phyloP scores from a whole-genome alignment of 2,113 vertebrate species.

The Circaetus gallicus region DNA sequence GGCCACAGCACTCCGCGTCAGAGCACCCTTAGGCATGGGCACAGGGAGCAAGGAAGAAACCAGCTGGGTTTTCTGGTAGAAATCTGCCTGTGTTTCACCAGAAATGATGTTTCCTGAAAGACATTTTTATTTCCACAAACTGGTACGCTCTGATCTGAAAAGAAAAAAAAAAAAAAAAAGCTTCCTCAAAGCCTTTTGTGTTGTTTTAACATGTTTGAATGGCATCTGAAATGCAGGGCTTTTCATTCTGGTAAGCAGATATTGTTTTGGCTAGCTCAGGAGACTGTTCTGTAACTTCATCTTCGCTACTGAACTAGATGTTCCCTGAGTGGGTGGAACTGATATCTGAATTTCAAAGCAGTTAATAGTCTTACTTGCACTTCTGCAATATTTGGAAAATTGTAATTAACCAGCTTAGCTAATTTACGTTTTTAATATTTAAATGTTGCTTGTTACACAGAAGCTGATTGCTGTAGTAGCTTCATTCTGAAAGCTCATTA shows the following conservation, averaged over 20 bases:
- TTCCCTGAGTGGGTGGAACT: slow-evolving; percentile 56
- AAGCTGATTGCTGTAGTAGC: slow-evolving; percentile 62
- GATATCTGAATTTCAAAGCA: slow-evolving; percentile 67
- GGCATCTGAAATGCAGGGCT: not conserved
- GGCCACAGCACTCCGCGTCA: no score
- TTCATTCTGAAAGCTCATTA: slow-evolving; percentile 65
- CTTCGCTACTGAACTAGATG: slow-evolving; percentile 4
- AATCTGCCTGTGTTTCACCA: not conserved
- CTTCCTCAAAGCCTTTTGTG: not conserved
- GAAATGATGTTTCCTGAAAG: not conserved
- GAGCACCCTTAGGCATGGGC: not conserved
- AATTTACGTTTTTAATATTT: slow-evolving; percentile 68
- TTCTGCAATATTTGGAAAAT: slow-evolving; percentile 57
- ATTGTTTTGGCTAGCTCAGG: slow-evolving; percentile 62
- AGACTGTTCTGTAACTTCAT: slow-evolving; percentile 67
- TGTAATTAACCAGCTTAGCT: slow-evolving; percentile 60
- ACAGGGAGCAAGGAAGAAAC: not conserved
- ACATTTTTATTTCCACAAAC: not conserved
- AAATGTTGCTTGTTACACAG: slow-evolving; percentile 65
- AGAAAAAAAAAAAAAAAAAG: no score
- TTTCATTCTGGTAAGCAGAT: slow-evolving; percentile 26
- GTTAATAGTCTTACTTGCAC: slow-evolving; percentile 49
- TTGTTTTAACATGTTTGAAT: not conserved
- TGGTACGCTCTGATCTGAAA: not conserved
- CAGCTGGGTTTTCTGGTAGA: not conserved